phyloP scores from a whole-genome alignment of 2,113 vertebrate species.

The Hippoglossus stenolepis region DNA sequence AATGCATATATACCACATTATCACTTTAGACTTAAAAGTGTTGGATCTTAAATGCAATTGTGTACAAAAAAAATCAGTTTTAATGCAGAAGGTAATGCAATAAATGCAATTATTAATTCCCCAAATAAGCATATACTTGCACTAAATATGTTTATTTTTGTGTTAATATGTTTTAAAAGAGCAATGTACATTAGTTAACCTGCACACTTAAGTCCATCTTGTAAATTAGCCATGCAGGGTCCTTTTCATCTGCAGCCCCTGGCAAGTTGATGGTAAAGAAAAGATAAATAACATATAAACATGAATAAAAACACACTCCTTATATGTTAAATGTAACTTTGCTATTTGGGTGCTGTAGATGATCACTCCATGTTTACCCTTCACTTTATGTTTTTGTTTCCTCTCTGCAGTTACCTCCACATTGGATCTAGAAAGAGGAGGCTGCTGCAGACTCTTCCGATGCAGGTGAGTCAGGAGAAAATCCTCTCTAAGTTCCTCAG shows the following conservation, averaged over 20 bases:
- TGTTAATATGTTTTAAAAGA: too few species aligned
- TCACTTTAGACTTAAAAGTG: background rate
- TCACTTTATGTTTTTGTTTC: constrained; percentile 9
- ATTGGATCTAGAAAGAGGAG: constrained; percentile 91
- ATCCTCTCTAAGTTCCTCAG: background rate
- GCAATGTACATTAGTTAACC: too few species aligned
- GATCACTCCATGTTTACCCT: background rate
- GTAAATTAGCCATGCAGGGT: too few species aligned
- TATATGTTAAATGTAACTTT: background rate
- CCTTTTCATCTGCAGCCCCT: too few species aligned
- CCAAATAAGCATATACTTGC: too few species aligned
- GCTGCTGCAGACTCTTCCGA: constrained; percentile 79
- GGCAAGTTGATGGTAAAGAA: too few species aligned
- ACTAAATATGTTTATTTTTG: too few species aligned
- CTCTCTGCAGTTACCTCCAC: constrained; percentile 87
- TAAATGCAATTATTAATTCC: too few species aligned
- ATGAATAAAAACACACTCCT: background rate
- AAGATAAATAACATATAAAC: background rate
- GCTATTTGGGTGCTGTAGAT: background rate
- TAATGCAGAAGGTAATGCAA: background rate
- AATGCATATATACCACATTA: background rate
- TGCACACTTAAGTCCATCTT: too few species aligned
- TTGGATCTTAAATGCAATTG: too few species aligned
- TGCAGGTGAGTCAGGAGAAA: constrained; percentile 79
- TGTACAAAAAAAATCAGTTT: background rate